phyloP scores from a whole-genome alignment of 1,140 invertebrate genomes.

The Eufriesea mexicana region DNA sequence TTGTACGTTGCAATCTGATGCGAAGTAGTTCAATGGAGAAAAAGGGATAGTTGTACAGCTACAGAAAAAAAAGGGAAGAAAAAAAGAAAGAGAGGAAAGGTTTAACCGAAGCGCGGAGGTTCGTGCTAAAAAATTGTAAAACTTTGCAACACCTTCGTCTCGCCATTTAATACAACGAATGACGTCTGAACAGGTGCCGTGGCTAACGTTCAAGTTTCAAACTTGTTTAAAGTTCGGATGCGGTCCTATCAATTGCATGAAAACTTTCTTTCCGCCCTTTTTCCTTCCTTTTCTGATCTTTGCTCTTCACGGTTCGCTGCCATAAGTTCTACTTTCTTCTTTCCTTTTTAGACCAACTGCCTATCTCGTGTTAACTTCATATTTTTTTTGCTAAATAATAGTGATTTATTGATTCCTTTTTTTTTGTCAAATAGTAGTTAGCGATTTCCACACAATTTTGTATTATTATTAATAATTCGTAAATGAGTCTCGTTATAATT shows the following conservation, averaged over 20 bases:
- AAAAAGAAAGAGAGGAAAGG: not conserved
- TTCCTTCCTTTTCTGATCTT: constrained; percentile 2
- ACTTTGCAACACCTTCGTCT: constrained; percentile 46
- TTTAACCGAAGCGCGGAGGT: not conserved
- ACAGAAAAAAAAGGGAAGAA: not conserved
- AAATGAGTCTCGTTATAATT: too few species aligned
- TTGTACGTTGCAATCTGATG: not conserved
- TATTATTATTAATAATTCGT: too few species aligned
- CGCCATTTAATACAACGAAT: constrained; percentile 58
- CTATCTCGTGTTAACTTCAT: not conserved
- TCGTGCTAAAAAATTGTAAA: constrained; percentile 53
- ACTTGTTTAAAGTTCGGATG: constrained; percentile 69
- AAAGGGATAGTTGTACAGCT: not conserved
- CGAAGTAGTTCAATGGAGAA: not conserved
- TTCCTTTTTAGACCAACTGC: not conserved
- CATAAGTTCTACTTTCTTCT: not conserved
- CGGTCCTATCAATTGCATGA: constrained; percentile 64
- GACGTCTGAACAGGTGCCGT: constrained; percentile 44
- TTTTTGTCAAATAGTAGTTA: too few species aligned
- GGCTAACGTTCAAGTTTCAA: constrained; percentile 58
- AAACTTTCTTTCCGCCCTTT: constrained; percentile 54
- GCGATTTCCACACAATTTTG: too few species aligned
- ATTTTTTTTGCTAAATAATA: too few species aligned
- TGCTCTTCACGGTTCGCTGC: not conserved
- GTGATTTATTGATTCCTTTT: too few species aligned